Evolutionary conservation across 2,113 vertebrate species (phyloP), one percentile per base, ranked within the genome.

Genomic region (Chloebia gouldiae): DNA sequence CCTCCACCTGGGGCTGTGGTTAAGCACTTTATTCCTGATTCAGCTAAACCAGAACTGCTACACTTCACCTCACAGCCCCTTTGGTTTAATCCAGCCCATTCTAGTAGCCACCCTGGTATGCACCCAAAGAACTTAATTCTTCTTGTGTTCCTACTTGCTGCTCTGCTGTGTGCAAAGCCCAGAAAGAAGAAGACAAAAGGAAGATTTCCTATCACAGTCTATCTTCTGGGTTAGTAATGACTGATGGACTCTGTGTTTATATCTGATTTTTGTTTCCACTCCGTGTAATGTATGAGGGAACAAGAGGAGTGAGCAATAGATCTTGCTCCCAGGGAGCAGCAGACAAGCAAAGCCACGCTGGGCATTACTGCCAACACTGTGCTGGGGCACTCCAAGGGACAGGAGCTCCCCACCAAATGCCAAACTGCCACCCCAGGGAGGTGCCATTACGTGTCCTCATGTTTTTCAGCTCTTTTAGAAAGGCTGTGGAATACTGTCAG

Each of bases 261-360:
- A 81, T 85, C 61, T 54, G 75, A 95, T 86, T 86, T 94, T 73
- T 86, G 80, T 83, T 78, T 78, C 88, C 81, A 90, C 64, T 66
- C 64, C 35, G 61, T 44, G 65, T 13, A 57, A 94, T 3, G 65
- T 6, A 68, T 22, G 68, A 90, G 81, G 86, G 68, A 91, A 9
- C 27, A 86, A 85, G 44, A 82, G 60, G 35, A 86, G 66, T 0
- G 39, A 81, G 72, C 54, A 28, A 73, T 37, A 44, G 5, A 71
- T 86, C 68, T 83, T 81, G 35, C 54, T 81, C 56, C 25, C 66
- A 40, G 71, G 66, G 82, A 89, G 66, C 33, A 81, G 78, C 63
- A 88, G 71, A 61, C 13, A 28, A 69, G 68, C 51, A 42, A 90
- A 78, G 23, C 19, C 49, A 23, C 0, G 4, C 37, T 45, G 85